A percentile compares a stretch with the other conserved stretches of the same genome.
Evolutionary conservation across 1,140 invertebrate species (phyloP).

Genomic region (Adoxophyes honmai): DNA sequence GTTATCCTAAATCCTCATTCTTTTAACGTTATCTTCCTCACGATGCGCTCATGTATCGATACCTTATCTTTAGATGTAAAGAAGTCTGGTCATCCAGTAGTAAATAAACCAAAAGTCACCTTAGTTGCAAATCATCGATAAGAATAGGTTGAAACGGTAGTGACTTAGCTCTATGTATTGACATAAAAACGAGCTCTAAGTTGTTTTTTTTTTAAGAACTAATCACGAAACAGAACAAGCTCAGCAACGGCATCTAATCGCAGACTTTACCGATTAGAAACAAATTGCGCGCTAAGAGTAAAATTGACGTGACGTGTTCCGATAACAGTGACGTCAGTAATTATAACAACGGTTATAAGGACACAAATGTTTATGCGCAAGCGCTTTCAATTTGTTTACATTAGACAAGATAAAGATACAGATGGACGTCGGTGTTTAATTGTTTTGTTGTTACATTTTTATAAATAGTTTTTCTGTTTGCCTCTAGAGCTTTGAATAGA

Average conservation of each 20-base stretch:
- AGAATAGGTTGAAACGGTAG: conserved; percentile 6
- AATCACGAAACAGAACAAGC: conserved; percentile 7
- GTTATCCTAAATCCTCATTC: conserved; percentile 17
- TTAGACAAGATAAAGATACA: background rate
- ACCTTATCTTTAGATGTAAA: too few relatives aligned
- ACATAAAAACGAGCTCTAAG: conserved; percentile 1
- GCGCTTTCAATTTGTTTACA: conserved; percentile 14
- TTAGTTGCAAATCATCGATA: background rate
- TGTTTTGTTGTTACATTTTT: background rate
- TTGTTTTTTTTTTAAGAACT: background rate
- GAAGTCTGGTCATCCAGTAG: too few relatives aligned
- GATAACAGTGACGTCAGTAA: conserved; percentile 14
- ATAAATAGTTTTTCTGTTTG: too few relatives aligned
- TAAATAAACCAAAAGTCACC: too few relatives aligned
- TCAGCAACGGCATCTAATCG: background rate
- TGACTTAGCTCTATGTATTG: background rate
- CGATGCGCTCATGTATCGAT: too few relatives aligned
- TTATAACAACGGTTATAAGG: conserved; percentile 5
- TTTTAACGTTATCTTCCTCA: too few relatives aligned
- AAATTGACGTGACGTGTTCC: conserved; percentile 7
- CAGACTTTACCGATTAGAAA: background rate
- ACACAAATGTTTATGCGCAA: conserved; percentile 4
- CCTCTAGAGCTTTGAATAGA: background rate
- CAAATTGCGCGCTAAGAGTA: conserved; percentile 13
- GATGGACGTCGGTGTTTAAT: background rate